A percentile compares a stretch with the other conserved stretches of the same genome.
Conservation (phyloP, 2,888 invertebrate genomes). For the Drosophila cognata region DNA sequence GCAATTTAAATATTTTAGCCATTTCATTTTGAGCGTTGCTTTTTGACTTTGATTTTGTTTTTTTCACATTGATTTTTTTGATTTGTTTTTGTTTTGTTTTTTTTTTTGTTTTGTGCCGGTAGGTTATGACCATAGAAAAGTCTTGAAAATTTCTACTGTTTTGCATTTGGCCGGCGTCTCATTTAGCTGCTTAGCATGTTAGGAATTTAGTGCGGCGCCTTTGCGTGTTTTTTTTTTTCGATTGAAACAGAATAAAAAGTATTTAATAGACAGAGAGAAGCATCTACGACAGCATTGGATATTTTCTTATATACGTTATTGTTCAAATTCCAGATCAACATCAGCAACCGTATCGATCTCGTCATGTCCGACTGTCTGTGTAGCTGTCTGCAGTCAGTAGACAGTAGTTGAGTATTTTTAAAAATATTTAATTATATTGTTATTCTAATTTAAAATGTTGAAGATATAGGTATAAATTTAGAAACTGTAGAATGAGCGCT, state of each 20-base stretch:
- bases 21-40: conserved; percentile 62
- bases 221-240: neutral
- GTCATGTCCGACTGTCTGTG: neutral
- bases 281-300: neutral
- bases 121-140: conserved; percentile 47
- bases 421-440: too few relatives aligned
- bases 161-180: conserved; percentile 32
- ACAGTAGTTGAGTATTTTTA: neutral
- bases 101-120: conserved; percentile 24
- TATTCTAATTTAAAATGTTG: neutral
- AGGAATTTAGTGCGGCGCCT: conserved; percentile 12
- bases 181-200: conserved; percentile 15
- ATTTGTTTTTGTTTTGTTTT: conserved; percentile 1
- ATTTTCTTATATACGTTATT: neutral
- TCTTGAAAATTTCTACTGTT: conserved; percentile 68
- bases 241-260: neutral
- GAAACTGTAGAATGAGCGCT: neutral
- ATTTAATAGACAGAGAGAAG: neutral
- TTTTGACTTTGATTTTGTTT: conserved; percentile 11
- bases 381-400: neutral
- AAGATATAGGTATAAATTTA: neutral
- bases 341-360: neutral
- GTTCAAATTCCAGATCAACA: too few relatives aligned
- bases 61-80: conserved; percentile 5
- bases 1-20: conserved; percentile 79